Percentiles rank a stretch among this genome's conserved stretches.
These are phyloP conservation scores for Pavo muticus DNA, from an alignment of 2,113 vertebrate species.

Conservation along the genomic window DNA sequence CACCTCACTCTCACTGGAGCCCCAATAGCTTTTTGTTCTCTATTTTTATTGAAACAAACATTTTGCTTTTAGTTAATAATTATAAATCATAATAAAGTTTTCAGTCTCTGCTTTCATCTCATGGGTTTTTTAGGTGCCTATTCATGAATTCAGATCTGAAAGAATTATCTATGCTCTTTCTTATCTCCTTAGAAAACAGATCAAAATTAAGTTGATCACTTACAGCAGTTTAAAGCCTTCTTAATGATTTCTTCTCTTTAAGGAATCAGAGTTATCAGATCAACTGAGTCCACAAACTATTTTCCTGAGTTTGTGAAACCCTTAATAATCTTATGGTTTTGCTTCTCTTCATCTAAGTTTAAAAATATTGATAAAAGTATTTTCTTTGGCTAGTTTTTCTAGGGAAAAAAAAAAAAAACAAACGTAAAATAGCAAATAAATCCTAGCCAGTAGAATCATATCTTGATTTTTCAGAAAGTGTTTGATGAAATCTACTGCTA, in stretches of 20 bases:
- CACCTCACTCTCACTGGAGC: neutral
- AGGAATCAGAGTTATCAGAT: neutral
- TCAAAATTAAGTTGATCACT: neutral
- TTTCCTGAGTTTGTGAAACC: neutral
- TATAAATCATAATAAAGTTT: neutral
- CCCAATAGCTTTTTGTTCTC: neutral
- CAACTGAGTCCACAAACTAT: neutral
- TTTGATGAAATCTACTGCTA: neutral
- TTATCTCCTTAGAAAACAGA: neutral
- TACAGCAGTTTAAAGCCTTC: neutral
- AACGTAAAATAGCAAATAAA: neutral
- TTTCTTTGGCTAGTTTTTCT: neutral
- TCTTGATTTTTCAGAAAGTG: neutral
- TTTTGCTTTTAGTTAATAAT: neutral
- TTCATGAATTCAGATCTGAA: neutral
- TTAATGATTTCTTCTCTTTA: neutral
- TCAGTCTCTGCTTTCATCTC: neutral
- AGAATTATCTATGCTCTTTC: neutral
- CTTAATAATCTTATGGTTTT: neutral
- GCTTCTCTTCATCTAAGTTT: neutral
- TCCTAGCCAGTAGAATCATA: neutral
- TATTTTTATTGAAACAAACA: neutral
- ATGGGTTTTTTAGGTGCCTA: neutral
- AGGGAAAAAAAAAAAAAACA: neutral
- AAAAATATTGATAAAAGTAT: neutral